Conservation (phyloP, 2,113 vertebrate genomes). For the Lonchura striata region DNA sequence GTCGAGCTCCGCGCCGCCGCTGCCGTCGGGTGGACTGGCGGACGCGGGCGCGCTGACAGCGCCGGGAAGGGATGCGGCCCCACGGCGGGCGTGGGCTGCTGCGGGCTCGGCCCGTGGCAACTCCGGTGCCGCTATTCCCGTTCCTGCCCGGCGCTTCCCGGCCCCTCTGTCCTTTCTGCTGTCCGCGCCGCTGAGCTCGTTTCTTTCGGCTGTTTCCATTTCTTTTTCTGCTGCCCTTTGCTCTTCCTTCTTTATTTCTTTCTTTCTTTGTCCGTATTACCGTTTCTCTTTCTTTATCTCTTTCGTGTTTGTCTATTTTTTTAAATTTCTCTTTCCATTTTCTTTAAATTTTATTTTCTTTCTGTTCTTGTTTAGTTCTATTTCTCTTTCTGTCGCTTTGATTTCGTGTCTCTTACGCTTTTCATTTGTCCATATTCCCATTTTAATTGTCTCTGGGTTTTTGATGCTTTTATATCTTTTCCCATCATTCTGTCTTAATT, state of each 20-base stretch:
- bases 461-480: neutral
- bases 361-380: neutral
- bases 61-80: neutral
- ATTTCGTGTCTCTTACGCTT: neutral
- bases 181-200: neutral
- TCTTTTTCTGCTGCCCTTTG: neutral
- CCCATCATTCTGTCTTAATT: neutral
- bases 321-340: neutral
- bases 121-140: neutral
- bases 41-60: neutral
- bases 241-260: neutral
- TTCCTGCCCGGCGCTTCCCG: neutral
- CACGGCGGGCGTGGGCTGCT: neutral
- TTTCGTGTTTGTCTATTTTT: neutral
- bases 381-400: neutral
- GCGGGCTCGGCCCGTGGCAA: neutral
- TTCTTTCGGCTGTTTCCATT: neutral
- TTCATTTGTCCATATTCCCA: neutral
- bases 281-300: neutral
- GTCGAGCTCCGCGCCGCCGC: neutral
- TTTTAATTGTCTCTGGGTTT: neutral
- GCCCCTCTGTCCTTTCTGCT: neutral
- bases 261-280: neutral
- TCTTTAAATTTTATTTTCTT: neutral
- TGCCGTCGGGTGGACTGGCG: neutral